These are phyloP conservation scores for Grammomys dolichurus DNA, from an alignment of 2,113 vertebrate genomes.

Conservation along the genomic window DNA sequence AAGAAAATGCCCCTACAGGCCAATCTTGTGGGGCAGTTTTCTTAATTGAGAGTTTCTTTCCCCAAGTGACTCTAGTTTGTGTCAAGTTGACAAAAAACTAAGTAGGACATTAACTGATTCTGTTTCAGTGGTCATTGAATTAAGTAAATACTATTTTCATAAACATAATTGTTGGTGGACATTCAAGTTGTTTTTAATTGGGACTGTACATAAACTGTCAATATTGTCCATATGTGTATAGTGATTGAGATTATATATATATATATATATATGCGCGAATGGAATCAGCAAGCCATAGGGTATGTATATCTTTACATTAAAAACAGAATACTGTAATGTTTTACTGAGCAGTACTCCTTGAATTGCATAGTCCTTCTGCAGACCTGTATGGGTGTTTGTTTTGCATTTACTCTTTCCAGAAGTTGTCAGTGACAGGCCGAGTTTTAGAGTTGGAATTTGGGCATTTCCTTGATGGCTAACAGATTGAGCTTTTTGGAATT, in stretches of 20 bases:
- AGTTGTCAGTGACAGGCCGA: background rate
- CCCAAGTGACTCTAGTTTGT: background rate
- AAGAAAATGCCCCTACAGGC: background rate
- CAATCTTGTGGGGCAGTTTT: background rate
- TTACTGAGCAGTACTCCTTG: background rate
- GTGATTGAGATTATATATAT: too few species aligned
- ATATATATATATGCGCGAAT: background rate
- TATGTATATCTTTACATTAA: slow-evolving; percentile 7
- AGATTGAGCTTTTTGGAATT: background rate
- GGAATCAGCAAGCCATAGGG: background rate
- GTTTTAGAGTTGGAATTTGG: slow-evolving; percentile 46
- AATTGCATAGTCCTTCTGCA: background rate
- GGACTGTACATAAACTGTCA: background rate
- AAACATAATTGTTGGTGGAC: slow-evolving; percentile 2
- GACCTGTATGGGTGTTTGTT: background rate
- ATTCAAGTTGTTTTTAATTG: slow-evolving; percentile 25
- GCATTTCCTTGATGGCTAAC: slow-evolving; percentile 39
- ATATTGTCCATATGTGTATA: background rate
- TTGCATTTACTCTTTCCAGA: background rate
- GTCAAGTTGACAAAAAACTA: background rate
- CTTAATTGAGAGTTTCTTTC: background rate
- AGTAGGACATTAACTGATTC: background rate
- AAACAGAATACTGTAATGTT: background rate
- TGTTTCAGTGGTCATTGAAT: slow-evolving; percentile 15
- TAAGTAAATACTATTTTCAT: slow-evolving; percentile 18